phyloP scores from a whole-genome alignment of 2,888 invertebrate genomes.

The Elegia similella region DNA sequence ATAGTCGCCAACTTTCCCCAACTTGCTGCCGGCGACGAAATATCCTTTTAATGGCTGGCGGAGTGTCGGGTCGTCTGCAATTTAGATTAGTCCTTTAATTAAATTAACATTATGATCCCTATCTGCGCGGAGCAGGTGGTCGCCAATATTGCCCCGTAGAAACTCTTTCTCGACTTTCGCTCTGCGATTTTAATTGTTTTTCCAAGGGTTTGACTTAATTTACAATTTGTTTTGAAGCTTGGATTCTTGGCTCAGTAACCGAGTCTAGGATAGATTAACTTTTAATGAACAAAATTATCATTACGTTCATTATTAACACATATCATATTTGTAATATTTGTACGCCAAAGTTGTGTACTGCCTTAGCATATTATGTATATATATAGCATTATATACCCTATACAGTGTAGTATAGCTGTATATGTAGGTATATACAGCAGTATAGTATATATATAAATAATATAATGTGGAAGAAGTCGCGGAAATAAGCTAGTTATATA shows the following conservation, averaged over 20 bases:
- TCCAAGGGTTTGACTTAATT: conserved; percentile 35
- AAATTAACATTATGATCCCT: conserved; percentile 82
- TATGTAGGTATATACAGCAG: no score
- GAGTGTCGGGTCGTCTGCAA: conserved; percentile 80
- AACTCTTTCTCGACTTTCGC: conserved; percentile 58
- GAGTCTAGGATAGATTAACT: conserved; percentile 39
- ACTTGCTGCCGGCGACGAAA: conserved; percentile 72
- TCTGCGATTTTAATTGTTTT: conserved; percentile 47
- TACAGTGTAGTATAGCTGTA: no score
- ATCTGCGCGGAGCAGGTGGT: conserved; percentile 76
- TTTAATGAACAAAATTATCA: conserved; percentile 82
- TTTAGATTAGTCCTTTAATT: conserved; percentile 82
- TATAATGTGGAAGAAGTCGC: no score
- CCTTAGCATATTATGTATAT: no score
- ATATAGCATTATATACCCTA: no score
- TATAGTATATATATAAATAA: no score
- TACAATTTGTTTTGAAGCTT: conserved; percentile 5
- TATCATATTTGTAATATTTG: no score
- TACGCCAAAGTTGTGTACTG: no score
- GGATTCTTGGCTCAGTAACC: not conserved
- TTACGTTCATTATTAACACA: conserved; percentile 77
- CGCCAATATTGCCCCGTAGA: conserved; percentile 65
- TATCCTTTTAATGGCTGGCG: conserved; percentile 77
- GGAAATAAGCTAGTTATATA: no score
- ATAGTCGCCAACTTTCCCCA: conserved; percentile 71